Evolutionary conservation across 2,797 vertebrate species (phyloP).

Genomic region (Coregonus sp.): DNA sequence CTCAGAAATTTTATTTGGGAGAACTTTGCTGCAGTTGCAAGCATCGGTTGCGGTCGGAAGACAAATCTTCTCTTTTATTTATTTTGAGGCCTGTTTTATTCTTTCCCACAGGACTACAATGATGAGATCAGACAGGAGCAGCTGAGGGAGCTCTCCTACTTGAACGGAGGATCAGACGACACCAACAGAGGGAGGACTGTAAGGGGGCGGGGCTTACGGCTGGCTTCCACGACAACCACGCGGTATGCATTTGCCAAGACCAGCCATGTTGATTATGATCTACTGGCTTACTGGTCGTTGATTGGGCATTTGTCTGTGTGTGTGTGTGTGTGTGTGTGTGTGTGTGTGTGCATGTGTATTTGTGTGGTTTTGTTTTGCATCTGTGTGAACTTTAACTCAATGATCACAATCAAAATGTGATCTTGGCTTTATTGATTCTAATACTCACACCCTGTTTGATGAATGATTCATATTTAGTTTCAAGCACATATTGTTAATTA

Average conservation of each 20-base stretch:
- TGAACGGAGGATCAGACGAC: slow-evolving; percentile 96
- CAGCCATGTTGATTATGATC: slow-evolving; percentile 7
- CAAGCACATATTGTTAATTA: slow-evolving; percentile 26
- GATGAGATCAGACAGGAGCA: slow-evolving; percentile 99
- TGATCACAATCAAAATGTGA: slow-evolving; percentile 2
- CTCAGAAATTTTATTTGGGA: slow-evolving; percentile 56
- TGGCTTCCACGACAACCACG: slow-evolving; percentile 77
- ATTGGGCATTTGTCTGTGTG: background rate
- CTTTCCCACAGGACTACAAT: slow-evolving; percentile 88
- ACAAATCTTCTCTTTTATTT: slow-evolving; percentile 55
- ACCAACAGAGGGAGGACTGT: slow-evolving; percentile 83
- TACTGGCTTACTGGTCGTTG: background rate
- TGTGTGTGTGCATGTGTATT: background rate
- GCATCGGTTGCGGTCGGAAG: slow-evolving; percentile 57
- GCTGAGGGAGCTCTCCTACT: slow-evolving; percentile 91
- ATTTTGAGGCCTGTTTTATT: slow-evolving; percentile 43
- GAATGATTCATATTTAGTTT: slow-evolving; percentile 11
- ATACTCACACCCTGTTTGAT: background rate
- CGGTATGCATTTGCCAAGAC: slow-evolving; percentile 74
- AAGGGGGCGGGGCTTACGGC: slow-evolving; percentile 82
- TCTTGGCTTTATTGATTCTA: background rate
- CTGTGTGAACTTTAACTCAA: slow-evolving; percentile 3
- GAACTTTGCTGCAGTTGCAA: slow-evolving; percentile 55
- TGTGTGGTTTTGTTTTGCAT: background rate
- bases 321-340: background rate